These are phyloP conservation scores for Anas bernieri DNA, from an alignment of 2,797 vertebrate species.

Conservation along the genomic window DNA sequence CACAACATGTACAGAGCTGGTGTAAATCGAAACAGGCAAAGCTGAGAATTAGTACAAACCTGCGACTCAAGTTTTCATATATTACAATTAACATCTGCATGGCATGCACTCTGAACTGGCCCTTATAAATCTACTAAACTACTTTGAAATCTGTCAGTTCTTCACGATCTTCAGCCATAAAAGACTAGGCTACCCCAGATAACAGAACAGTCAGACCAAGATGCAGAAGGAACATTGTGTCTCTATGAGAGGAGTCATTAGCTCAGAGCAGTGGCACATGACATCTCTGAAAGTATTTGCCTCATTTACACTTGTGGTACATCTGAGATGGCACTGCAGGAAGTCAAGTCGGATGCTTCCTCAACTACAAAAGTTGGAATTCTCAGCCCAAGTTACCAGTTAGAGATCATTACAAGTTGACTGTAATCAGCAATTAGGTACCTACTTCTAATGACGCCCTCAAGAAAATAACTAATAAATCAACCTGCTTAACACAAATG, in stretches of 20 bases:
- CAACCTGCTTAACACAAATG: neutral
- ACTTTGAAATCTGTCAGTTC: neutral
- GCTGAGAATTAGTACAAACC: neutral
- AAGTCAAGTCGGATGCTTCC: neutral
- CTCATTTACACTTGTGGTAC: rapidly evolving
- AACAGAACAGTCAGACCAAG: neutral
- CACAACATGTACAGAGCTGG: neutral
- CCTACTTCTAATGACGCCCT: neutral
- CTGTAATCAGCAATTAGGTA: neutral
- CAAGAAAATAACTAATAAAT: neutral
- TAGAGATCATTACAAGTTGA: neutral
- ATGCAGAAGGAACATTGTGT: neutral
- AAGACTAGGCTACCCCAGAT: neutral
- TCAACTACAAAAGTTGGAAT: neutral
- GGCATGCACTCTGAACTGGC: neutral
- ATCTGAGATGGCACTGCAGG: neutral
- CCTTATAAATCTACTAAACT: neutral
- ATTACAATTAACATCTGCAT: neutral
- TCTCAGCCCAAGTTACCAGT: neutral
- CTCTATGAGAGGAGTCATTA: neutral
- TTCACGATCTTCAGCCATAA: neutral
- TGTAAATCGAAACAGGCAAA: neutral
- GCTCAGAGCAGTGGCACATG: neutral
- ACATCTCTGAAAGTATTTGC: neutral
- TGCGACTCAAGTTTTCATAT: neutral